These are phyloP conservation scores for Baccha elongata DNA, from an alignment of 2,888 invertebrate genomes.

Conservation along the genomic window DNA sequence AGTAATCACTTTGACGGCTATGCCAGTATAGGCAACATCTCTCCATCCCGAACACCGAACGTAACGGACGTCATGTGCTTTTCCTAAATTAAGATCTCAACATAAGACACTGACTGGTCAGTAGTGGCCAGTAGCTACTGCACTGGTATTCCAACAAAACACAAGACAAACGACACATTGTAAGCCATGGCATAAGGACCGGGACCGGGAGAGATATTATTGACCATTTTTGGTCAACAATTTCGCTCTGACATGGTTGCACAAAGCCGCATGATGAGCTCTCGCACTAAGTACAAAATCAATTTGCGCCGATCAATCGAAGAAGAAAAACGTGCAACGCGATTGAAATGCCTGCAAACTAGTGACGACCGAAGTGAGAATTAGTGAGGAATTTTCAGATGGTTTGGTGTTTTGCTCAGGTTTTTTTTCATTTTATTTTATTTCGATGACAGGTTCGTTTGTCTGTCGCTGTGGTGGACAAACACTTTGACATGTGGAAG, in stretches of 20 bases:
- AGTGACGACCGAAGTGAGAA: conserved; percentile 66
- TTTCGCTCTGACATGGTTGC: conserved; percentile 61
- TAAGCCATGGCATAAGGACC: conserved; percentile 30
- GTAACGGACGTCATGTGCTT: conserved; percentile 62
- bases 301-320: conserved; percentile 72
- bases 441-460: conserved; percentile 17
- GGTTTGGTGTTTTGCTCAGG: conserved; percentile 55
- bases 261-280: conserved; percentile 59
- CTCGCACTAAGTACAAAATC: conserved; percentile 69
- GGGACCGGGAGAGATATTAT: conserved; percentile 46
- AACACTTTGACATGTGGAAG: conserved; percentile 64
- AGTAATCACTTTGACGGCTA: conserved; percentile 64
- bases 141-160: neutral
- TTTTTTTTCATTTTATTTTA: conserved; percentile 29
- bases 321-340: conserved; percentile 48
- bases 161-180: conserved; percentile 42
- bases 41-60: neutral
- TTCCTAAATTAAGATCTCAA: conserved; percentile 73
- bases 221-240: conserved; percentile 73
- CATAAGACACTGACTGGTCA: neutral
- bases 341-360: conserved; percentile 52
- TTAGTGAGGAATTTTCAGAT: conserved; percentile 72
- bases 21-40: conserved; percentile 34
- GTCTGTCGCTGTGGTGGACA: conserved; percentile 11
- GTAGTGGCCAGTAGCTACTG: neutral